phyloP scores from a whole-genome alignment of 2,113 vertebrate genomes.

The Brienomyrus brachyistius region DNA sequence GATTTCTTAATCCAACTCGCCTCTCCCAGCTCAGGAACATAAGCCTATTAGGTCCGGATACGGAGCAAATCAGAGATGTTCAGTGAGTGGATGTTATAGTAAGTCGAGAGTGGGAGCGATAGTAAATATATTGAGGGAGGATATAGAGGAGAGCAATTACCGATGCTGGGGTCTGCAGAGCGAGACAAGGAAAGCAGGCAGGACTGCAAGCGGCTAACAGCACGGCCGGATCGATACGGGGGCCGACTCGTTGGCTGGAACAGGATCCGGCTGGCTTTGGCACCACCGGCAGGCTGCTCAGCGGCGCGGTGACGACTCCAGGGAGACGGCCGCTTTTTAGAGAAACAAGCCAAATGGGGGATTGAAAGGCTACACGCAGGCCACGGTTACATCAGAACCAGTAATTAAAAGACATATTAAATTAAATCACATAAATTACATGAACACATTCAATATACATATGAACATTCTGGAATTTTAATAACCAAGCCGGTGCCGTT shows the following conservation, averaged over 20 bases:
- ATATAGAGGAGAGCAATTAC: neutral
- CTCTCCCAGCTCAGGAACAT: slow-evolving; percentile 29
- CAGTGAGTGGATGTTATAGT: neutral
- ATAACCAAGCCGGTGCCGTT: neutral
- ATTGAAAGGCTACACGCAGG: neutral
- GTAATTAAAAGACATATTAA: neutral
- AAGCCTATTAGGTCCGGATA: slow-evolving; percentile 33
- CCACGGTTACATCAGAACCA: neutral
- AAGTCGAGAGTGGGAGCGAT: neutral
- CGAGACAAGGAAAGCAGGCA: neutral
- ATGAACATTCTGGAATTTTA: neutral
- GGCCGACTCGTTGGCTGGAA: neutral
- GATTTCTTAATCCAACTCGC: slow-evolving; percentile 13
- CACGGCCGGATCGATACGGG: neutral
- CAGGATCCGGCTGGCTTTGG: neutral
- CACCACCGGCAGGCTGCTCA: neutral
- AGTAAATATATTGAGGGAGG: neutral
- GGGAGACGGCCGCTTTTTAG: neutral
- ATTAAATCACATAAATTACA: neutral
- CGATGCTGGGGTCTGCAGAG: neutral
- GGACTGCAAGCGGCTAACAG: neutral
- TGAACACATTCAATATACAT: too few relatives aligned
- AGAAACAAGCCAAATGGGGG: neutral
- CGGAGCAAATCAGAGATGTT: slow-evolving; percentile 26
- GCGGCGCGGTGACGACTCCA: neutral